Base-by-base conservation (phyloP, 2,888 invertebrate genomes). In the Drosophila subsilvestris region DNA sequence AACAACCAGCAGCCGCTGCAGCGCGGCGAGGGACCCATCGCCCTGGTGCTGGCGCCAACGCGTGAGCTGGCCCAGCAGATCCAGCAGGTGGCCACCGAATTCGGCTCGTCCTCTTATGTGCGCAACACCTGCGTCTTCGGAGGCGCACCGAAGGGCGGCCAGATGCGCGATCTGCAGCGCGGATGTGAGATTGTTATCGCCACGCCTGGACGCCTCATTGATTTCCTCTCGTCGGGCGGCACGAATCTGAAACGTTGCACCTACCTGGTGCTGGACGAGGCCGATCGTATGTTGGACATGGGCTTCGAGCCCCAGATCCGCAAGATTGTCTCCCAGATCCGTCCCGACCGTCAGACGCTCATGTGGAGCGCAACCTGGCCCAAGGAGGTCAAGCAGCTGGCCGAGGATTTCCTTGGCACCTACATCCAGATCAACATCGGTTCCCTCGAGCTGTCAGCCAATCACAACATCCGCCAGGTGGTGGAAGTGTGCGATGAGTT, bases 291-390 rank as follows among this genome's bases (percentile, higher is more conserved):
- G 98, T 94, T 98, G 88, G 98, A 99, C 93, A 99, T 99, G 98
- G 98, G 98, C 77, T 99, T 99, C 92, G 98, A 98, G 91, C 98
- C 98, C 9, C 98, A 98, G 92, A 98, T 98, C 75, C 94, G 98
- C 63, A 98, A 98, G 92, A 98, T 98, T 88, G 95, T 98, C 78
- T 97, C 97, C 90, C 98, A 98, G 92, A 97, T 98, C 87, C 94
- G 98, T 80, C 98, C 98, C 50, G 98, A 98, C 91, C 94, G 99
- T 88, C 99, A 99, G 92, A 98, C 98, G 7, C 94, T 99, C 59
- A 99, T 99, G 99, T 99, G 98, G 98, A 98, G 98, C 74, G 99
- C 99, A 0, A 99, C 99, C 22, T 99, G 99, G 99, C 99, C 99
- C 0, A 98, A 98, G 90, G 99, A 99, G 93, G 98, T 99, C 0